phyloP scores from a whole-genome alignment of 2,888 invertebrate species.

The Cephalotes varians region DNA sequence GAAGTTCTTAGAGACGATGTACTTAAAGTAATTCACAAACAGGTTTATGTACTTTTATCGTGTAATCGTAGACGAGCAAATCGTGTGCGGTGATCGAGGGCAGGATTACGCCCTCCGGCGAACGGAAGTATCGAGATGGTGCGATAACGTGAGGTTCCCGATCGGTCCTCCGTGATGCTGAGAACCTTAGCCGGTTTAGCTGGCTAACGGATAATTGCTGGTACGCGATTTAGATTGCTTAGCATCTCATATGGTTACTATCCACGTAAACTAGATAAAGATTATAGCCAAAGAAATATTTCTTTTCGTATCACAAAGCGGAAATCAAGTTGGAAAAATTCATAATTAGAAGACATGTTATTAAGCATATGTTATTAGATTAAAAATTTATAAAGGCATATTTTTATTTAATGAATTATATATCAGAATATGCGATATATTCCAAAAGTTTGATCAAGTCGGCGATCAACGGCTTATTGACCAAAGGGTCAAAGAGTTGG shows the following conservation, averaged over 20 bases:
- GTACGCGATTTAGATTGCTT: conserved; percentile 69
- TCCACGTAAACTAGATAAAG: not conserved
- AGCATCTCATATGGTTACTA: conserved; percentile 18
- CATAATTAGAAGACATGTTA: not conserved
- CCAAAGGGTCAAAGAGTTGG: conserved; percentile 46
- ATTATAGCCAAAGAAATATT: not conserved
- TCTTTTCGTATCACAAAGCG: not conserved
- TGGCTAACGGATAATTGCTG: conserved; percentile 82
- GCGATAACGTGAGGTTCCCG: conserved; percentile 79
- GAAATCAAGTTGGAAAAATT: not conserved
- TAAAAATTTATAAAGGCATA: not conserved
- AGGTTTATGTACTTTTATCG: conserved; percentile 74
- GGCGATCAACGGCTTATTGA: conserved; percentile 28
- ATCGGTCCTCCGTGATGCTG: conserved; percentile 78
- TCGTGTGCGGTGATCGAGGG: conserved; percentile 71
- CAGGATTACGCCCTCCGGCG: conserved; percentile 75
- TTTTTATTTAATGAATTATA: not conserved
- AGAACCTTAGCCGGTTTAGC: conserved; percentile 81
- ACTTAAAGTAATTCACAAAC: conserved; percentile 73
- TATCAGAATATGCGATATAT: not conserved
- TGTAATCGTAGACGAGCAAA: conserved; percentile 74
- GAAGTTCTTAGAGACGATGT: conserved; percentile 40
- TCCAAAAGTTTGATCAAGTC: conserved; percentile 14
- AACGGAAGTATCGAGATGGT: conserved; percentile 80
- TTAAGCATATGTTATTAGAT: not conserved